Evolutionary conservation across 2,888 invertebrate species (phyloP), one percentile per base, ranked within the genome.

Genomic region (Doris montereyensis): DNA sequence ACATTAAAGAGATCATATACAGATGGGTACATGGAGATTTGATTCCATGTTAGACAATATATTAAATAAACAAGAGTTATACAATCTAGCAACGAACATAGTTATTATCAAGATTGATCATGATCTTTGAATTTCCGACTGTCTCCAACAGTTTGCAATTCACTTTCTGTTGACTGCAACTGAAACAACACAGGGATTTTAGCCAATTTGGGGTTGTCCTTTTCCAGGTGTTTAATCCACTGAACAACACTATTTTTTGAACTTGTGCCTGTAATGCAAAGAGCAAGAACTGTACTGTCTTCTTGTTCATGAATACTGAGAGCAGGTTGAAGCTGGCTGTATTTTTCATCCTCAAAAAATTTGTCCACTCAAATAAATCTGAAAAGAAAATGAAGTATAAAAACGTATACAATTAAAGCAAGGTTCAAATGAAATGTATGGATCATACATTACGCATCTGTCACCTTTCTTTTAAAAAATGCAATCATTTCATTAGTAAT

Each of bases 251-350:
- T 97, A 92, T 97, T 97, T 91, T 96, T 91, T 3, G 89, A 87
- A 21, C 96, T 96, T 10, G 96, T 95, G 74, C 98, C 98, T 79
- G 98, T 97, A 32, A 97, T 96, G 92, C 97, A 97, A 74, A 97
- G 93, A 8, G 95, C 95, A 84, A 96, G 94, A 86, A 98, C 95
- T 0, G 95, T 95, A 2, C 97, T 97, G 92, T 98, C 97, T 77
- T 96, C 95, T 92, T 98, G 97, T 90, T 97, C 96, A 90, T 99
- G 98, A 0, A 97, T 94, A 32, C 95, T 94, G 10, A 94, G 94
- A 80, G 93, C 91, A 1, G 93, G 90, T 17, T 85, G 83, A 13
- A 89, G 41, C 3, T 77, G 70, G 52, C 75, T 79, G 17, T 82
- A 82, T 4, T 84, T 41, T 73, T 89, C 89, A 26, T 85, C 85